Evolutionary conservation across 2,113 vertebrate species (phyloP), one percentile per base, ranked within the genome.

Genomic region (Laterallus jamaicensis): DNA sequence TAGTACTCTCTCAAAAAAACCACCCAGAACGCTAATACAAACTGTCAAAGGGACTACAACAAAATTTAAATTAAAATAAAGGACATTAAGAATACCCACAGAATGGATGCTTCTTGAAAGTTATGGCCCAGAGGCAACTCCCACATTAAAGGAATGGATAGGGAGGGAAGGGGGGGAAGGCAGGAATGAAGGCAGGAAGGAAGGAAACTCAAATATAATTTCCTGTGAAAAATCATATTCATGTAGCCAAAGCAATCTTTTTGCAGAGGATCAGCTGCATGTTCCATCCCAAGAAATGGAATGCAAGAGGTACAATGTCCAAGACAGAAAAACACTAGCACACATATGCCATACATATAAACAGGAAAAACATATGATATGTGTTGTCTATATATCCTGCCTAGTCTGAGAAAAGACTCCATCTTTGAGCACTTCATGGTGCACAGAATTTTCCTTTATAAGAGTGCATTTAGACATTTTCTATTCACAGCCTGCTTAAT

Each of bases 291-390:
- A 49, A 76, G 12, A 6, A 59, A 73, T 0, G 2, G 19, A 70
- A 37, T 59, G 52, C 5, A 50, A 52, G 25, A 62, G 10, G 15
- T 29, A 49, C 5, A 5, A 92, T 75, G 15, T 40, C 42, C 32
- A 47, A 40, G 31, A 39, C 10, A 79, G 54, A 40, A 86, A 54
- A 75, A 4, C 24, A 59, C 47, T n/a, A 54, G 13, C 7, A 39
- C 31, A 25, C 2, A 3, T 7, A 35, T 2, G 19, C 4, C 19
- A 14, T 1, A 1, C 40, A 20, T 5, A 24, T 17, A 31, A 62
- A 37, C 28, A 64, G 42, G 63, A 62, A 31, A 25, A n/a, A 35
- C 28, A 40, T 4, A 10, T 19, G 19, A 4, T 14, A 8, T 26
- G 35, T 22, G 7, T 2, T 28, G 35, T 26, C 12, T 52, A 8